These are phyloP conservation scores for Brachionichthys hirsutus DNA, from an alignment of 2,113 vertebrate species.

Conservation along the genomic window DNA sequence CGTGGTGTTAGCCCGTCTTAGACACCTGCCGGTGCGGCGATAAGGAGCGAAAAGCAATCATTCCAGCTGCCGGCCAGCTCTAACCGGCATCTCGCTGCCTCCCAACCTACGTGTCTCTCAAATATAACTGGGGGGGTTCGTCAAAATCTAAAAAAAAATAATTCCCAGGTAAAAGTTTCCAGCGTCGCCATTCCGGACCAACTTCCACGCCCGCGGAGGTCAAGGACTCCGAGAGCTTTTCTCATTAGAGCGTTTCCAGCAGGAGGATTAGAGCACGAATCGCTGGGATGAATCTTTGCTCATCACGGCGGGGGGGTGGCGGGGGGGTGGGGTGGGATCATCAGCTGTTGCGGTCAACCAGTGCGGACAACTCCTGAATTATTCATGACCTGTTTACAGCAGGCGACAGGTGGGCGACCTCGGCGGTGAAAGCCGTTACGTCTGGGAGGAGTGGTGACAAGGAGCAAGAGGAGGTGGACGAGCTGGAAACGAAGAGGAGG, in stretches of 20 bases:
- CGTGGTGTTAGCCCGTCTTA: conserved; percentile 28
- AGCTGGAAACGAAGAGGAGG: not conserved
- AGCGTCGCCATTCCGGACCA: conserved; percentile 29
- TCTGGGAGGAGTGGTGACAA: conserved; percentile 56
- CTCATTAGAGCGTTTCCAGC: conserved; percentile 65
- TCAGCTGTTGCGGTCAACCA: conserved; percentile 67
- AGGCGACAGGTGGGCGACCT: conserved; percentile 71
- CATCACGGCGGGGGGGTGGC: conserved; percentile 48
- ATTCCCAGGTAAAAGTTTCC: conserved; percentile 19
- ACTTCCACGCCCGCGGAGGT: conserved; percentile 53
- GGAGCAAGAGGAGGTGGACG: conserved; percentile 8
- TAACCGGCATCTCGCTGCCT: conserved; percentile 35
- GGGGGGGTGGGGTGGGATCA: too few species aligned
- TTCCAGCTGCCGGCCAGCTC: conserved; percentile 29
- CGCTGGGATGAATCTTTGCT: conserved; percentile 56
- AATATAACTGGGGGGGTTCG: too few species aligned
- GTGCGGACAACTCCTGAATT: conserved; percentile 54
- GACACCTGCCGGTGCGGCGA: conserved; percentile 60
- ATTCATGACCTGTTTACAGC: conserved; percentile 75
- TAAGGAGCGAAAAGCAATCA: conserved; percentile 64
- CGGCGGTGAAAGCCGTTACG: conserved; percentile 60
- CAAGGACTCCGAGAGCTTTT: conserved; percentile 56
- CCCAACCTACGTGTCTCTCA: conserved; percentile 37
- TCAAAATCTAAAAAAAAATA: not conserved
- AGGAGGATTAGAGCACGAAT: conserved; percentile 50